phyloP scores from a whole-genome alignment of 1,140 invertebrate genomes.

The Drosophila ananassae region DNA sequence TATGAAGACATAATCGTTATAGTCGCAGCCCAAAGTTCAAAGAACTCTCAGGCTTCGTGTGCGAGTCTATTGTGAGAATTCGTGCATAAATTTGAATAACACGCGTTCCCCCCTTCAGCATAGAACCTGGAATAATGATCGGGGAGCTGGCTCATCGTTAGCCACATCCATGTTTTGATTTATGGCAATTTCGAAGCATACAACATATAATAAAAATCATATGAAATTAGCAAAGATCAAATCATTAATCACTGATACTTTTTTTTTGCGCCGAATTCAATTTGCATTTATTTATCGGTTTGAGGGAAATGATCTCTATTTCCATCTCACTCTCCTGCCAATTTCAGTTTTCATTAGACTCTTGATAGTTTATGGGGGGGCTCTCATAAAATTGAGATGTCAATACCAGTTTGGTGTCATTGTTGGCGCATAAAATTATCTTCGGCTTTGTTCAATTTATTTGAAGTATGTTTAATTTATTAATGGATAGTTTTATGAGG shows the following conservation, averaged over 20 bases:
- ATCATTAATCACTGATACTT: conserved; percentile 39
- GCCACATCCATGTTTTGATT: conserved; percentile 33
- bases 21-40: conserved; percentile 71
- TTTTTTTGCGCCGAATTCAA: conserved; percentile 30
- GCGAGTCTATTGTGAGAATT: conserved; percentile 72
- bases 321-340: conserved; percentile 1
- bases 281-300: conserved; percentile 44
- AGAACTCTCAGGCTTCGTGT: conserved; percentile 62
- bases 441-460: conserved; percentile 9
- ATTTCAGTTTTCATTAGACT: conserved; percentile 22
- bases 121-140: conserved; percentile 20
- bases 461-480: conserved; percentile 12
- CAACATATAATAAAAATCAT: conserved; percentile 35
- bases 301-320: conserved; percentile 24
- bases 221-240: conserved; percentile 35
- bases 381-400: conserved; percentile 25
- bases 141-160: conserved; percentile 12
- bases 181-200: conserved; percentile 44
- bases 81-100: conserved; percentile 76
- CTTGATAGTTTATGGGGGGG: conserved; percentile 9
- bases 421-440: conserved; percentile 28
- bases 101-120: conserved; percentile 33
- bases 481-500: conserved; percentile 3
- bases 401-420: conserved; percentile 25
- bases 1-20: conserved; percentile 81